phyloP scores from a whole-genome alignment of 2,113 vertebrate genomes.

The Seriola quinqueradiata region DNA sequence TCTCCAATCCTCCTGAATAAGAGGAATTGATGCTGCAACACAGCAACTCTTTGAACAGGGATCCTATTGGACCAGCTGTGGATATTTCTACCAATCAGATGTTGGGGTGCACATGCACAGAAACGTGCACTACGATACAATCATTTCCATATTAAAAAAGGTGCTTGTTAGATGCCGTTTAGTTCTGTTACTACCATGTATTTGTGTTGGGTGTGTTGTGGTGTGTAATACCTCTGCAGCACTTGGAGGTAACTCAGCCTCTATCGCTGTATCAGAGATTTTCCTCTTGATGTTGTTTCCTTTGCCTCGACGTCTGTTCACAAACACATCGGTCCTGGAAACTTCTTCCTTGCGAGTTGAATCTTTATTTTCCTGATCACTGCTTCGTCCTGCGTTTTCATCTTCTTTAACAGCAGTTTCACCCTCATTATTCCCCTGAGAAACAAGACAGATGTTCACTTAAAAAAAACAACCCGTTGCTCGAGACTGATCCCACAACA shows the following conservation, averaged over 20 bases:
- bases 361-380: background rate
- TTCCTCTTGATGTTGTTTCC: conserved; percentile 68
- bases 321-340: conserved; percentile 39
- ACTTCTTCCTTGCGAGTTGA: background rate
- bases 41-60: background rate
- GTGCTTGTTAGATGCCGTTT: background rate
- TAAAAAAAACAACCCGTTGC: background rate
- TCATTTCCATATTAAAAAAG: too few relatives aligned
- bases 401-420: conserved; percentile 48
- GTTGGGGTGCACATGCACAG: background rate
- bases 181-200: background rate
- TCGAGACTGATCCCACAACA: accelerated
- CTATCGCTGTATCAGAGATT: conserved; percentile 19
- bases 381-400: conserved; percentile 14
- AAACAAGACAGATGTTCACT: background rate
- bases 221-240: conserved; percentile 56
- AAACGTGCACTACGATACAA: background rate
- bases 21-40: background rate
- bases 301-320: conserved; percentile 83
- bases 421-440: conserved; percentile 26
- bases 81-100: background rate
- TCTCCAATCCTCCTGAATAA: background rate
- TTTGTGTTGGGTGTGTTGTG: background rate
- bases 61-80: background rate
- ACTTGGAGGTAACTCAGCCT: conserved; percentile 5